Evolutionary conservation across 1,140 invertebrate genomes (phyloP), one percentile per base, ranked within the genome.

Genomic region (Dryas iulia): DNA sequence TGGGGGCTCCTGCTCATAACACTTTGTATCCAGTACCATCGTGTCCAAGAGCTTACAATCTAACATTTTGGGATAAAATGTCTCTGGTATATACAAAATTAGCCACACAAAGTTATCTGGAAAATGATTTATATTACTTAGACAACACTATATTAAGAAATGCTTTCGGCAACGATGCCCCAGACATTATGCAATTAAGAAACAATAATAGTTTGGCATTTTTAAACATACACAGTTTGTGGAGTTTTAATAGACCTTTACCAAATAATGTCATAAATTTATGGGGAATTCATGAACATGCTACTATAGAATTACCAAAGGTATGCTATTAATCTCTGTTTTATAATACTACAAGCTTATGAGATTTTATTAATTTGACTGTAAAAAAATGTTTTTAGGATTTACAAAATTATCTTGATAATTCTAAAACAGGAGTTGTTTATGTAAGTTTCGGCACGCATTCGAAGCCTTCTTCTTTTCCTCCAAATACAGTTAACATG

Each of bases 361-460:
- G 14, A 35, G 0, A n/a, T n/a, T n/a, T n/a, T n/a, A n/a, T n/a
- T n/a, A n/a, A n/a, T n/a, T n/a, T n/a, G n/a, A n/a, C n/a, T n/a
- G n/a, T n/a, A n/a, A n/a, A n/a, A n/a, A n/a, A n/a, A n/a, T n/a
- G n/a, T 47, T 59, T 57, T 0, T 25, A 73, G 62, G 71, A 73
- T 33, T 31, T 69, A 18, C 21, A 93, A 76, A 74, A 89, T 8
- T 93, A 92, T 56, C 67, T 95, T 7, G 90, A 93, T 31, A 87
- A 92, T 21, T 80, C 91, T 25, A 73, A 93, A 54, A 30, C 73
- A 8, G 94, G 94, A 1, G 92, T 93, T 1, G 92, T 95, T 11
- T 74, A 94, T 59, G 94, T 95, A 70, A 94, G 93, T 72, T 83
- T 95, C 71, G 94, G 94, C 3, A 92, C 92, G 11, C 93, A 92